These are phyloP conservation scores for Dasysyrphus tricinctus DNA, from an alignment of 2,888 invertebrate species.

Conservation along the genomic window DNA sequence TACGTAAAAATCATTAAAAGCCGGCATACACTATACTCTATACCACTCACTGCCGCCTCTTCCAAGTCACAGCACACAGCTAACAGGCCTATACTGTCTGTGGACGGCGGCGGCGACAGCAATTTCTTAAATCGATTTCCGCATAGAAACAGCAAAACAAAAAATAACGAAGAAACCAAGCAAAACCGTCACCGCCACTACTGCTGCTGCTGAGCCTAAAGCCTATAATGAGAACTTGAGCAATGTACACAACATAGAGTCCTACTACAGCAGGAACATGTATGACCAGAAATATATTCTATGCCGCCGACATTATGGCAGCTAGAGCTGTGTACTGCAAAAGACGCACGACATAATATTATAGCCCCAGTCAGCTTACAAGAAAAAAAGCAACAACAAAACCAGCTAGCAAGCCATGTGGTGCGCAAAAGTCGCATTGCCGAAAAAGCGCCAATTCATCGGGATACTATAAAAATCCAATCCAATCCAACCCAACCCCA, in stretches of 20 bases:
- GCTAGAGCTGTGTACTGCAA: conserved; percentile 8
- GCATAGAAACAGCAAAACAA: conserved; percentile 77
- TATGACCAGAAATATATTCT: conserved; percentile 49
- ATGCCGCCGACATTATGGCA: conserved; percentile 37
- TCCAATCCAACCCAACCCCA: conserved; percentile 2
- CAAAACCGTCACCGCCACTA: conserved; percentile 1
- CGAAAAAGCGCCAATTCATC: conserved; percentile 64
- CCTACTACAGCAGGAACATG: conserved; percentile 23
- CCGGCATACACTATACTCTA: conserved; percentile 25
- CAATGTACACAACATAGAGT: conserved; percentile 32
- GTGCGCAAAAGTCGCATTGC: conserved; percentile 59
- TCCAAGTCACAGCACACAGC: conserved; percentile 30
- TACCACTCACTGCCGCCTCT: conserved; percentile 38
- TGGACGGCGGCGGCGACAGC: conserved; percentile 69
- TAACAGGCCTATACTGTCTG: conserved; percentile 25
- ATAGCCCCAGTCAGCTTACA: conserved; percentile 2
- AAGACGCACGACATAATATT: conserved; percentile 18
- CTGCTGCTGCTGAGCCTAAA: conserved; percentile 26
- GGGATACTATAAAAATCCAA: conserved; percentile 21
- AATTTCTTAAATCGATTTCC: conserved; percentile 76
- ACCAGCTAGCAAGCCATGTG: conserved; percentile 44
- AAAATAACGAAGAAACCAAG: conserved; percentile 68
- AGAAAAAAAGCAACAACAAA: not conserved
- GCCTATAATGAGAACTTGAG: conserved; percentile 56
- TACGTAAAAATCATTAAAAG: conserved; percentile 65